These are phyloP conservation scores for Phocoena sinus DNA, from an alignment of 2,113 vertebrate genomes.

Conservation along the genomic window DNA sequence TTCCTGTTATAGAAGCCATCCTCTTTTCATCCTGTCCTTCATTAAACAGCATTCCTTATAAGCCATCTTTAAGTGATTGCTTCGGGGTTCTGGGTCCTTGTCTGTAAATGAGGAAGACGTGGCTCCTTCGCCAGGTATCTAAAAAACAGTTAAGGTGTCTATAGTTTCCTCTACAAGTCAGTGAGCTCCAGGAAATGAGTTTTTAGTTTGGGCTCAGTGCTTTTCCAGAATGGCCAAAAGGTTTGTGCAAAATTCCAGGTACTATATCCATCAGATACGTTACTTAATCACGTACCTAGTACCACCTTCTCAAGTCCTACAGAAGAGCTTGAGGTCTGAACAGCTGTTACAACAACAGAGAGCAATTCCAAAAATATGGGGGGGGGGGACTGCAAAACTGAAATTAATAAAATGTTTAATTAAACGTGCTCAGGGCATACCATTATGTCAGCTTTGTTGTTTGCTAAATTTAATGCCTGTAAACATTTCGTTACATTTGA, in stretches of 20 bases:
- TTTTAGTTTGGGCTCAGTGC: neutral
- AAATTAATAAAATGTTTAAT: neutral
- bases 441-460: neutral
- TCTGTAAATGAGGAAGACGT: neutral
- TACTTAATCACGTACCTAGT: fast-evolving
- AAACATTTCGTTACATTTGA: neutral
- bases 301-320: neutral
- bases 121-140: neutral
- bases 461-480: neutral
- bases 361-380: neutral
- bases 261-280: fast-evolving
- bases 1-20: neutral
- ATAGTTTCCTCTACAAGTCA: neutral
- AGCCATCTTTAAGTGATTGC: neutral
- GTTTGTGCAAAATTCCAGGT: neutral
- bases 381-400: too few relatives aligned
- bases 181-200: neutral
- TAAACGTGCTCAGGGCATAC: neutral
- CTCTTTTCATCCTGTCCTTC: neutral
- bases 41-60: neutral
- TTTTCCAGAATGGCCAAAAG: neutral
- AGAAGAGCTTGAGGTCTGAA: neutral
- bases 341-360: neutral
- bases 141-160: neutral
- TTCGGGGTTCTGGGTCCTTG: neutral